Evolutionary conservation across 2,888 invertebrate genomes (phyloP), one percentile per base, ranked within the genome.

Genomic region (Pedicia rivosa): DNA sequence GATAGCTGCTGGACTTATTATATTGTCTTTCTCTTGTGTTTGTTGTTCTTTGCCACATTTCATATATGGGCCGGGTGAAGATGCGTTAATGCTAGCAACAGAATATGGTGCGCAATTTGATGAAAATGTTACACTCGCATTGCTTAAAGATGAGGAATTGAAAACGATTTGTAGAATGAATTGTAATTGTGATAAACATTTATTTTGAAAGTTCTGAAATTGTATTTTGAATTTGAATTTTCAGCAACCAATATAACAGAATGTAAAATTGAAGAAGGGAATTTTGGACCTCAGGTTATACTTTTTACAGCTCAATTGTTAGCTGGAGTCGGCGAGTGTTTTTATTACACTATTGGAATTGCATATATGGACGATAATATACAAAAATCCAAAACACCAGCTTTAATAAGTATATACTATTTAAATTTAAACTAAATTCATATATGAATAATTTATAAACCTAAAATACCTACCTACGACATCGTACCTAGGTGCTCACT

Each of bases 341-440:
- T 78, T 1, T 78, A 74, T 50, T 75, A 73, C 48, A 75, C 75
- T 0, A 61, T 79, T 10, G 78, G 78, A 3, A 70, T 76, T 0
- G 68, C 78, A 2, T 79, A 79, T 50, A 74, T 79, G 74, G 79
- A 79, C 50, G 79, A 79, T 49, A 79, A 78, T 48, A 73, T 76
- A 10, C 72, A 75, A 48, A 74, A 74, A 50, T 74, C 76, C 3
- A 76, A 75, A 50, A 76, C 78, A 2, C 77, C 78, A n/a, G 71
- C 72, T 3, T 56, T 78, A 27, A 64, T 78, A 41, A 77, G 78
- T n/a, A n/a, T n/a, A n/a, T n/a, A n/a, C n/a, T n/a, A n/a, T n/a
- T n/a, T n/a, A n/a, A n/a, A n/a, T n/a, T n/a, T n/a, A n/a, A n/a
- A n/a, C n/a, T n/a, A n/a, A n/a, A n/a, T n/a, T n/a, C n/a, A n/a